Percentiles rank a stretch among this genome's conserved stretches.
Evolutionary conservation across 2,113 vertebrate species (phyloP).

Genomic region (Menidia beryllina): DNA sequence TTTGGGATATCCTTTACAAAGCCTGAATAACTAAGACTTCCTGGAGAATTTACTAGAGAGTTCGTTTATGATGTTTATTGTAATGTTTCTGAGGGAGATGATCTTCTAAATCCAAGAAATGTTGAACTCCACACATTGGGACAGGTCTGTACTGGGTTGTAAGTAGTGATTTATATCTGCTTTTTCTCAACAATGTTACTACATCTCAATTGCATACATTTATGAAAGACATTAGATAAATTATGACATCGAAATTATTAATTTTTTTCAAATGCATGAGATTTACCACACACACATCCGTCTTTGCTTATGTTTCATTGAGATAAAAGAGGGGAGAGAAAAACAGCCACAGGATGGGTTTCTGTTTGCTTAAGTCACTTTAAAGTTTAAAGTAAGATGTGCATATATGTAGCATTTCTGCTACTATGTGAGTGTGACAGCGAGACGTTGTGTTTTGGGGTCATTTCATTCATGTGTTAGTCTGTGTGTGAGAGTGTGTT

Average conservation of each 20-base stretch:
- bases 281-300: background rate
- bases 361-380: constrained; percentile 54
- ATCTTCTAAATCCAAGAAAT: background rate
- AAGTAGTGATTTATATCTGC: background rate
- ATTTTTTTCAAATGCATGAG: background rate
- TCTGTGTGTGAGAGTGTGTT: too few relatives aligned
- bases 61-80: too few relatives aligned
- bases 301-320: constrained; percentile 20
- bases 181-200: background rate
- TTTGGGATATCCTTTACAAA: too few relatives aligned
- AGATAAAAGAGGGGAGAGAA: constrained; percentile 39
- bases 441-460: constrained; percentile 36
- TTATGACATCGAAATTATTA: background rate
- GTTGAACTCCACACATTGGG: background rate
- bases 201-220: too few relatives aligned
- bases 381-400: constrained; percentile 2
- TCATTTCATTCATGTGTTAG: constrained; percentile 18
- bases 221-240: background rate
- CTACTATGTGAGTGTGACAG: constrained; percentile 24
- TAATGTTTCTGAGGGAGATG: background rate
- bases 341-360: constrained; percentile 28
- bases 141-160: background rate
- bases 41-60: too few relatives aligned
- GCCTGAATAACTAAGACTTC: too few relatives aligned
- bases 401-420: constrained; percentile 42